A percentile compares a stretch with the other conserved stretches of the same genome.
These are phyloP conservation scores for Noctua pronuba DNA, from an alignment of 2,888 invertebrate genomes.

Conservation along the genomic window DNA sequence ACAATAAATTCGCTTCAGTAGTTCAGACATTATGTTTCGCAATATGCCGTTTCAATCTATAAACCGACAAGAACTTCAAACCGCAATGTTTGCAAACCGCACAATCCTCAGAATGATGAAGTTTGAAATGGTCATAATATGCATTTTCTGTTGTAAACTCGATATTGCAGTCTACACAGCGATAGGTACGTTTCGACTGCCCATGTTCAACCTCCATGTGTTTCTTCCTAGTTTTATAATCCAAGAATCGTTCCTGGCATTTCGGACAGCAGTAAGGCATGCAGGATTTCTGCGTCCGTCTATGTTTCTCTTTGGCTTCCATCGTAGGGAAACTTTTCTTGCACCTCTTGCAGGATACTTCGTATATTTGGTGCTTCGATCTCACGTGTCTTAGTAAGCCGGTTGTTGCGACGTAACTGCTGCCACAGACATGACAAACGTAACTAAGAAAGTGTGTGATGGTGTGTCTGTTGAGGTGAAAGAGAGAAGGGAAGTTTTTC, in stretches of 20 bases:
- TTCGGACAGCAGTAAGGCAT: slow-evolving; percentile 85
- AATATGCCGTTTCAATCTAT: slow-evolving; percentile 82
- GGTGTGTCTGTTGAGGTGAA: slow-evolving; percentile 84
- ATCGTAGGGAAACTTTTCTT: slow-evolving; percentile 83
- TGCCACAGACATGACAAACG: slow-evolving; percentile 85
- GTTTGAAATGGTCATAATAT: slow-evolving; percentile 84
- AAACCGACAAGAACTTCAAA: slow-evolving; percentile 81
- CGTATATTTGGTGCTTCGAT: slow-evolving; percentile 83
- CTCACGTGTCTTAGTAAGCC: slow-evolving; percentile 82
- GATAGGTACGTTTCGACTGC: slow-evolving; percentile 74
- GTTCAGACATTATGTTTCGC: slow-evolving; percentile 76
- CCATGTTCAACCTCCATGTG: slow-evolving; percentile 85
- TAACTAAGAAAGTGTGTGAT: slow-evolving; percentile 85
- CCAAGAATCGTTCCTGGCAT: slow-evolving; percentile 82
- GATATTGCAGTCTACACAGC: slow-evolving; percentile 82
- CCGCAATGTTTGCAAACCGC: slow-evolving; percentile 85
- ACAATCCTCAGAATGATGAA: slow-evolving; percentile 84
- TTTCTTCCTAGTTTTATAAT: slow-evolving; percentile 79
- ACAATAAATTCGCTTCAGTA: slow-evolving; percentile 52
- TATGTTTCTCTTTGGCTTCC: slow-evolving; percentile 85
- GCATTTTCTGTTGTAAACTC: slow-evolving; percentile 79
- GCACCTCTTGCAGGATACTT: slow-evolving; percentile 82
- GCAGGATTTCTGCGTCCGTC: slow-evolving; percentile 82
- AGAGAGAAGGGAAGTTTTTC: slow-evolving; percentile 81
- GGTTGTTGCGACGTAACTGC: slow-evolving; percentile 83